Evolutionary conservation across 2,797 vertebrate genomes (phyloP).

Genomic region (Amazona finschi): DNA sequence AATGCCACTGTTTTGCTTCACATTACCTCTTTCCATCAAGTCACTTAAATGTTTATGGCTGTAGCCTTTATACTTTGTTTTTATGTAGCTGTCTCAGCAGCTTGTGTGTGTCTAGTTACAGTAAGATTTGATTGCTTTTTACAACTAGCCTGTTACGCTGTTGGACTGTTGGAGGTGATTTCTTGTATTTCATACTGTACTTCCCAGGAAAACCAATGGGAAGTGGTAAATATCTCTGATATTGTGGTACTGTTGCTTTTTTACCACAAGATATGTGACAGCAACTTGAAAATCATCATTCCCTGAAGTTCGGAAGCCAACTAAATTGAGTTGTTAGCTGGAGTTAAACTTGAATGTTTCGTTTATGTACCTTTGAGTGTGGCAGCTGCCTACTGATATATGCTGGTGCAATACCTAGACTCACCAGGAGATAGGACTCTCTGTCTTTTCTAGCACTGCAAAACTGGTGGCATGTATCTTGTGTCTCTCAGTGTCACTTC

Average conservation of each 20-base stretch:
- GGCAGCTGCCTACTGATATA: not conserved
- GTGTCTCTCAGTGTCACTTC: not conserved
- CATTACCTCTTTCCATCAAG: not conserved
- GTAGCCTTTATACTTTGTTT: not conserved
- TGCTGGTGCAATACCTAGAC: not conserved
- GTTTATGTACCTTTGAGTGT: rapidly evolving
- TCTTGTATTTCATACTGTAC: not conserved
- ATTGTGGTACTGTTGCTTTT: not conserved
- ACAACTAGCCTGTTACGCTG: not conserved
- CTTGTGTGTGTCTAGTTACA: not conserved
- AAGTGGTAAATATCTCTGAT: not conserved
- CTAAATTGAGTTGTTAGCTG: not conserved
- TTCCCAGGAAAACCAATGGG: not conserved
- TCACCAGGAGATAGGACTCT: not conserved
- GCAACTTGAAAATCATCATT: not conserved
- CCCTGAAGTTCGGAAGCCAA: not conserved
- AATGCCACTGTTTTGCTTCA: not conserved
- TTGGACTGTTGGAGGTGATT: not conserved
- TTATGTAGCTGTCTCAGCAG: not conserved
- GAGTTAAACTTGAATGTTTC: not conserved
- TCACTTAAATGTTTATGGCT: rapidly evolving
- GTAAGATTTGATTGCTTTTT: not conserved
- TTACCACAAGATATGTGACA: not conserved
- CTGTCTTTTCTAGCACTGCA: not conserved
- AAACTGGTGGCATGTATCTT: not conserved